Conservation (phyloP, 1,140 invertebrate genomes). For the Drosophila sechellia region DNA sequence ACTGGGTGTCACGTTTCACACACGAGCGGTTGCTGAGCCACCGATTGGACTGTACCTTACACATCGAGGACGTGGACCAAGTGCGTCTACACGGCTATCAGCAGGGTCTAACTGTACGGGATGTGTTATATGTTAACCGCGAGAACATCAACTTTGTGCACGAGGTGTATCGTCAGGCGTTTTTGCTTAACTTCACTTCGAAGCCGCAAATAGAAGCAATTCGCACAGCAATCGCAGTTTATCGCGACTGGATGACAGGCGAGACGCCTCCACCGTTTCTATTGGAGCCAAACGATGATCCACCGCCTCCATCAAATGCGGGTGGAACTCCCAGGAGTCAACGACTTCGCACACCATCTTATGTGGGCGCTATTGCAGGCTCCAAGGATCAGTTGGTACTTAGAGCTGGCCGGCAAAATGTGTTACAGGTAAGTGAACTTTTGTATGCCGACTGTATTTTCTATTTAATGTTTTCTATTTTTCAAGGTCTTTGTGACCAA, state of each 20-base stretch:
- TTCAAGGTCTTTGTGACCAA: constrained; percentile 94
- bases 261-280: constrained; percentile 93
- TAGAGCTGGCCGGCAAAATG: constrained; percentile 93
- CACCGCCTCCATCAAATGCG: constrained; percentile 42
- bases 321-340: constrained; percentile 83
- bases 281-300: constrained; percentile 90
- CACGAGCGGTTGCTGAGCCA: constrained; percentile 86
- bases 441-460: no score
- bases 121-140: constrained; percentile 94
- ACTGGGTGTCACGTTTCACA: constrained; percentile 94
- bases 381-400: constrained; percentile 91
- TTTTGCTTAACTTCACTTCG: constrained; percentile 92
- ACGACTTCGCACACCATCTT: constrained; percentile 92
- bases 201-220: constrained; percentile 92
- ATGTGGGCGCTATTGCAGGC: constrained; percentile 89
- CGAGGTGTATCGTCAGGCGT: constrained; percentile 96
- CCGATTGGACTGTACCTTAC: constrained; percentile 84
- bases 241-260: constrained; percentile 96
- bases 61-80: constrained; percentile 84
- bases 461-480: background rate
- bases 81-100: constrained; percentile 70
- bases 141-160: constrained; percentile 98
- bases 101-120: constrained; percentile 88
- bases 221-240: constrained; percentile 95
- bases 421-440: constrained; percentile 87